A percentile compares a stretch with the other conserved stretches of the same genome.
Evolutionary conservation across 2,888 invertebrate genomes (phyloP).

Genomic region (Psylliodes chrysocephalus): DNA sequence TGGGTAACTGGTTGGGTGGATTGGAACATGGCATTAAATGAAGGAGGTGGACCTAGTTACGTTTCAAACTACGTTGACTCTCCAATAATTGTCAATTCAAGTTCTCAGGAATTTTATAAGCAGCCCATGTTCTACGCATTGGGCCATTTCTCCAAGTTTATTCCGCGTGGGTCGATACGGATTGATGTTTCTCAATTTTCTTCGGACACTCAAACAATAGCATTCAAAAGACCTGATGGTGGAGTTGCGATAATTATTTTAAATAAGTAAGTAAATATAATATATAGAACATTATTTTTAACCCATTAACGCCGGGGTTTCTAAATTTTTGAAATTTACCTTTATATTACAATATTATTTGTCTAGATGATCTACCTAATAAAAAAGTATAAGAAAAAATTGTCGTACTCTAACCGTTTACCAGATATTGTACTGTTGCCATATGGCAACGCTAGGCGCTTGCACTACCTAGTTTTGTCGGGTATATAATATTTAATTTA

Average conservation of each 20-base stretch:
- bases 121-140: constrained; percentile 89
- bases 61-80: constrained; percentile 86
- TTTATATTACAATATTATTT: too few species aligned
- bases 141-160: constrained; percentile 78
- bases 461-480: too few species aligned
- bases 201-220: constrained; percentile 62
- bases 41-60: constrained; percentile 84
- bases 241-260: constrained; percentile 65
- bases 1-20: constrained; percentile 89
- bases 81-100: constrained; percentile 75
- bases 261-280: constrained; percentile 65
- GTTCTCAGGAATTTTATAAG: constrained; percentile 81
- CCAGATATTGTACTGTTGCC: too few species aligned
- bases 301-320: too few species aligned
- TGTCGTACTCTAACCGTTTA: too few species aligned
- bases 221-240: constrained; percentile 68
- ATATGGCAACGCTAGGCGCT: too few species aligned
- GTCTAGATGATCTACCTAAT: too few species aligned
- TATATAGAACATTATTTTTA: too few species aligned
- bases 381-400: too few species aligned
- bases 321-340: too few species aligned
- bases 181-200: constrained; percentile 55
- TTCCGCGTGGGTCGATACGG: constrained; percentile 70
- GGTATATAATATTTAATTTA: too few species aligned
- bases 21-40: constrained; percentile 86